Evolutionary conservation across 2,888 invertebrate species (phyloP).

Genomic region (Sepioteuthis lessoniana): DNA sequence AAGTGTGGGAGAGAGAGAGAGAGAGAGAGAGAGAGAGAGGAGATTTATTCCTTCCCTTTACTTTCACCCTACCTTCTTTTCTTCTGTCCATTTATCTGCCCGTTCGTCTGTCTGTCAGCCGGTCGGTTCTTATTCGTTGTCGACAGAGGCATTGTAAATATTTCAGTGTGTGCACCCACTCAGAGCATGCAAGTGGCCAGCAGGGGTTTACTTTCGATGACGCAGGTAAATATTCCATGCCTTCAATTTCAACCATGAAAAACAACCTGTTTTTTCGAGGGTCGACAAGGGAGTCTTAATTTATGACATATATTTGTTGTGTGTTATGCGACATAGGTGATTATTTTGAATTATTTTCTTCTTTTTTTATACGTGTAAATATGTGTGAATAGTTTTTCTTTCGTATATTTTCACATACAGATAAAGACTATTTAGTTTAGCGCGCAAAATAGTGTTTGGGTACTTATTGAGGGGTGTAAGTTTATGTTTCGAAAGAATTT

Average conservation of each 20-base stretch:
- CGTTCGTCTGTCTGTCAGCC: background rate
- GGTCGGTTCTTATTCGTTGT: background rate
- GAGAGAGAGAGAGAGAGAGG: no score
- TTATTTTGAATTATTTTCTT: no score
- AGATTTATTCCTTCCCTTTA: background rate
- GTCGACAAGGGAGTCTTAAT: no score
- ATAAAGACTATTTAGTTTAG: no score
- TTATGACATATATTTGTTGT: no score
- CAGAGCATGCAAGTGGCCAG: conserved; percentile 16
- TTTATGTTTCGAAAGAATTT: no score
- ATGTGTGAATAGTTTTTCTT: no score
- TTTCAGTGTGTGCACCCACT: conserved; percentile 37
- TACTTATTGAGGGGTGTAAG: no score
- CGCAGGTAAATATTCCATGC: conserved; percentile 42
- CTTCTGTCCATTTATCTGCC: background rate
- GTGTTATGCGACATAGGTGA: no score
- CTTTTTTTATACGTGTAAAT: no score
- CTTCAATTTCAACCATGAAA: background rate
- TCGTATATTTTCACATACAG: no score
- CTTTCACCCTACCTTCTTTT: background rate
- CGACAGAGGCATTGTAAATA: conserved; percentile 33
- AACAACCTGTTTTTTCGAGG: background rate
- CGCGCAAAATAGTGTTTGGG: no score
- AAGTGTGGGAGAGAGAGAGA: background rate
- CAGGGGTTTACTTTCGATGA: conserved; percentile 47